These are phyloP conservation scores for Ochropacha duplaris DNA, from an alignment of 2,888 invertebrate species.

Conservation along the genomic window DNA sequence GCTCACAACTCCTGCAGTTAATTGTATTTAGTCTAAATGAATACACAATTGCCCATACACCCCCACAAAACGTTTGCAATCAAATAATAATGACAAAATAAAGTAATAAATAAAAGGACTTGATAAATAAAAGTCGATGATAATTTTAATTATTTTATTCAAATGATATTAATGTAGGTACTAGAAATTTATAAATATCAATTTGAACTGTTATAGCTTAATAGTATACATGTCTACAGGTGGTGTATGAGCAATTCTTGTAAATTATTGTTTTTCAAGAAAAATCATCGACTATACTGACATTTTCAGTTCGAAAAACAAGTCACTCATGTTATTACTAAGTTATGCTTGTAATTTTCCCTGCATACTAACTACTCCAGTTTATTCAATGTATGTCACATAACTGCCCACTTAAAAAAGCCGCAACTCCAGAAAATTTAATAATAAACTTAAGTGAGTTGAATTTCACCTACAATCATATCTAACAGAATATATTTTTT, in stretches of 20 bases:
- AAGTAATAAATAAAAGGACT: conserved; percentile 69
- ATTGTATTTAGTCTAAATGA: conserved; percentile 26
- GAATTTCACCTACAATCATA: background rate
- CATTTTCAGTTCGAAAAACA: conserved; percentile 3
- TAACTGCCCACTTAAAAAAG: background rate
- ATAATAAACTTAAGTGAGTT: background rate
- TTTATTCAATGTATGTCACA: background rate
- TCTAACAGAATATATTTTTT: background rate
- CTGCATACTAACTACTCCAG: too few species aligned
- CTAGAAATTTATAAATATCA: conserved; percentile 46
- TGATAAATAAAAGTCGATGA: conserved; percentile 75
- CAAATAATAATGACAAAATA: conserved; percentile 60
- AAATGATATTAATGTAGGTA: conserved; percentile 61
- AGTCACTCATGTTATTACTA: conserved; percentile 1
- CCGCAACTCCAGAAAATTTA: background rate
- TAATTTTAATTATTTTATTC: conserved; percentile 71
- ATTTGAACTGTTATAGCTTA: conserved; percentile 46
- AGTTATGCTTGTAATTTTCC: too few species aligned
- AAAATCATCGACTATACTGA: background rate
- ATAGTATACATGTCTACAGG: conserved; percentile 64
- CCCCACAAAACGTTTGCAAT: conserved; percentile 77
- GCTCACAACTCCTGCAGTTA: conserved; percentile 1
- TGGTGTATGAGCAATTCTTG: conserved; percentile 80
- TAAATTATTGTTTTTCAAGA: conserved; percentile 1
- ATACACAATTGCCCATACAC: conserved; percentile 78